These are phyloP conservation scores for Dermatophagoides farinae DNA, from an alignment of 1,140 invertebrate genomes.

Conservation along the genomic window DNA sequence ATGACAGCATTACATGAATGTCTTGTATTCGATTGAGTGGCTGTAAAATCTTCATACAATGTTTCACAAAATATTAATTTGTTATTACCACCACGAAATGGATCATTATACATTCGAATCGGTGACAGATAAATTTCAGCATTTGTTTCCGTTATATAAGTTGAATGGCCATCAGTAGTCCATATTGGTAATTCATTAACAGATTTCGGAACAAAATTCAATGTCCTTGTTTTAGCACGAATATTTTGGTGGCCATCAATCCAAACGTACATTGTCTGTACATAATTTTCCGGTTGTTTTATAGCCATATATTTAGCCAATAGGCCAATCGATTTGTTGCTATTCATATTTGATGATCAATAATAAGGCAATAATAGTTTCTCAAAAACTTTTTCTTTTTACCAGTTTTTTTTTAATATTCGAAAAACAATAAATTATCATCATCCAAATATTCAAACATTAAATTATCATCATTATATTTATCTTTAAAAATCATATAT, in stretches of 20 bases:
- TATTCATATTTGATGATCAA: too few relatives aligned
- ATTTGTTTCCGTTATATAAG: conserved; percentile 27
- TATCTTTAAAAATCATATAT: too few relatives aligned
- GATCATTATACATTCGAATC: conserved; percentile 71
- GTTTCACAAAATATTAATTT: conserved; percentile 71
- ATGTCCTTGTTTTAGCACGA: conserved; percentile 66
- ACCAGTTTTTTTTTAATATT: too few relatives aligned
- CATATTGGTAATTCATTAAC: conserved; percentile 61
- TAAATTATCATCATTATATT: too few relatives aligned
- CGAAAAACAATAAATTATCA: too few relatives aligned
- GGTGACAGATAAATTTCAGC: conserved; percentile 75
- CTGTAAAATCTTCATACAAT: conserved; percentile 49
- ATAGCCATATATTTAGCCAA: not conserved
- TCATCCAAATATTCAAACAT: too few relatives aligned
- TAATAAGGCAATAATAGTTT: too few relatives aligned
- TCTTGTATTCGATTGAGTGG: conserved; percentile 29
- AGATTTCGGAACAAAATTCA: conserved; percentile 17
- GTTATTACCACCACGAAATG: conserved; percentile 64
- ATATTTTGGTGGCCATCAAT: conserved; percentile 73
- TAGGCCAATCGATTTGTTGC: too few relatives aligned
- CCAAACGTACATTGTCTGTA: conserved; percentile 66
- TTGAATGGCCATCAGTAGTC: conserved; percentile 56
- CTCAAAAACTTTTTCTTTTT: too few relatives aligned
- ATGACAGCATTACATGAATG: conserved; percentile 23
- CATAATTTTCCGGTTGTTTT: conserved; percentile 19